These are phyloP conservation scores for Cyclophora punctaria DNA, from an alignment of 2,888 invertebrate genomes.

Conservation along the genomic window DNA sequence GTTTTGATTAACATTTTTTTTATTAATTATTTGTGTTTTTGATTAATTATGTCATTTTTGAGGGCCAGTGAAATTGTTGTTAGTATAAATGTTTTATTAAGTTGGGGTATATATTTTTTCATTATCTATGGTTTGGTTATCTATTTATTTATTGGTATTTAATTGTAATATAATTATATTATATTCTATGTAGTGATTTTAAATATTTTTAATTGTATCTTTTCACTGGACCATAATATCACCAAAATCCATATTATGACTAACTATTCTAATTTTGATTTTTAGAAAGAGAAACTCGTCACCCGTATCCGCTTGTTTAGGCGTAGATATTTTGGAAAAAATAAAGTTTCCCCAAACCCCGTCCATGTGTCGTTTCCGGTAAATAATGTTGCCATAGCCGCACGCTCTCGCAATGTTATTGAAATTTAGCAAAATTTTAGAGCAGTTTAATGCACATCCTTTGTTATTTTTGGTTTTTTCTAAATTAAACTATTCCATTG, in stretches of 20 bases:
- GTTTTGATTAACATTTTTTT: conserved; percentile 7
- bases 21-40: conserved; percentile 6
- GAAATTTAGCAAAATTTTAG: conserved; percentile 5
- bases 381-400: conserved; percentile 49
- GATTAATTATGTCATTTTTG: too few species aligned
- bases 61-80: too few species aligned
- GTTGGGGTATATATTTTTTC: conserved; percentile 2
- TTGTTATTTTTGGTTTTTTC: too few species aligned
- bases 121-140: conserved; percentile 8
- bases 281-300: conserved; percentile 66
- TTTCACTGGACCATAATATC: conserved; percentile 11
- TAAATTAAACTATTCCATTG: too few species aligned
- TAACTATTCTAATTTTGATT: conserved; percentile 50
- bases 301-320: conserved; percentile 69
- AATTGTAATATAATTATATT: background rate
- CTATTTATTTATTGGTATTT: background rate
- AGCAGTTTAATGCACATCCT: too few species aligned
- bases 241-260: conserved; percentile 17
- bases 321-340: conserved; percentile 71
- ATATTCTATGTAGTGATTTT: background rate
- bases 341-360: conserved; percentile 60
- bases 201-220: conserved; percentile 3
- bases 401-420: conserved; percentile 32
- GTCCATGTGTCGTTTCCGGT: conserved; percentile 49
- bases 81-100: background rate